Evolutionary conservation across 2,888 invertebrate genomes (phyloP), one percentile per base, ranked within the genome.

Genomic region (Melanostoma mellinum): DNA sequence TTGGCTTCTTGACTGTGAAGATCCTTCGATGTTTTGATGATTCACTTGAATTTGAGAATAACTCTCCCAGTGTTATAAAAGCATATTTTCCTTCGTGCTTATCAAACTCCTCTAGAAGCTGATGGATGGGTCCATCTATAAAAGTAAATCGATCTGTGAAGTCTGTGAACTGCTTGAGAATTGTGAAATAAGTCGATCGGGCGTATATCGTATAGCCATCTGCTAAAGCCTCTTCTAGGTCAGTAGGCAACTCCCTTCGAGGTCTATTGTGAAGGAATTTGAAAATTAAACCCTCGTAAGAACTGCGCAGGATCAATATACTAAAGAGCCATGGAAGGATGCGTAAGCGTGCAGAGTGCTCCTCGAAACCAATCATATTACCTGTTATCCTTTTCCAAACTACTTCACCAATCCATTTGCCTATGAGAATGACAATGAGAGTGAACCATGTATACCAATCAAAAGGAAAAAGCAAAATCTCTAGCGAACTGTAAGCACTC

Each of bases 281-380:
- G 6, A 74, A 74, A 1, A 74, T 58, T 2, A 50, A 58, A 4
- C 67, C 67, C 10, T 74, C 67, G 6, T 74, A 74, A 0, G 74
- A 67, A 10, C 74, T 74, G 8, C 36, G 50, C 3, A 74, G 3
- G 2, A 74, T 52, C 0, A 74, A 4, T 52, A 67, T 42, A 3
- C 58, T 58, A 3, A 74, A 52, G 0, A 67, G 30, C 65, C 67
- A 74, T 3, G 58, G 32, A 0, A 58, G 33, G 4, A 32, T 40
- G 3, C 50, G 46, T 1, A 74, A 48, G n/a, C 56, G 56, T 8
- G 9, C 6, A 0, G 40, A 42, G 30, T 20, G 10, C 8, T 44
- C 6, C 3, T 38, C 33, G 2, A 30, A 32, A 9, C 2, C 20
- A 1, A 40, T 33, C 10, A 58, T 30, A 10, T 32, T 6, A 4